Conservation (phyloP, 23 tunicate species). For the Halocynthia aurantium region DNA sequence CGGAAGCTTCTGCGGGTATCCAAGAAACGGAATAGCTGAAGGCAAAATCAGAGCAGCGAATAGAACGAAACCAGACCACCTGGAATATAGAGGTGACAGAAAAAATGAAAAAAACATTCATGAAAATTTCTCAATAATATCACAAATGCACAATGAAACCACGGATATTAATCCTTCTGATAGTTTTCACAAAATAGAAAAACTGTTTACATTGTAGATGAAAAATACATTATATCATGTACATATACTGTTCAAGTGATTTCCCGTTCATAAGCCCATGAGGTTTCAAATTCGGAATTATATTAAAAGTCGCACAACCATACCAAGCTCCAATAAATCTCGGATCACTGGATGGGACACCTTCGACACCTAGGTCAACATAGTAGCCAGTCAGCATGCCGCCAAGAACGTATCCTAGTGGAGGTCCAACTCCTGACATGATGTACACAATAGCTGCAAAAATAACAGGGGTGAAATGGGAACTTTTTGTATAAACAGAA, state of each 20-base stretch:
- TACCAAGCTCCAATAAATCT: slow-evolving; percentile 88
- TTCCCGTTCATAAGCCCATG: too few relatives aligned
- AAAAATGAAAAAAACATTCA: too few relatives aligned
- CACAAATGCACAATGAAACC: too few relatives aligned
- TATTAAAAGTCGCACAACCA: neutral
- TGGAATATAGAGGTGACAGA: neutral
- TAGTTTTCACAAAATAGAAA: too few relatives aligned
- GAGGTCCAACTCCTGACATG: slow-evolving; percentile 96
- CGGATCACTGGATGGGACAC: slow-evolving; percentile 45
- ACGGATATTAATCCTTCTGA: too few relatives aligned
- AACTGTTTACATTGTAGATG: too few relatives aligned
- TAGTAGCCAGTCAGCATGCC: slow-evolving; percentile 56
- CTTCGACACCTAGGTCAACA: slow-evolving; percentile 43
- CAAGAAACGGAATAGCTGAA: slow-evolving; percentile 49
- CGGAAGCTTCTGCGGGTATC: slow-evolving; percentile 59
- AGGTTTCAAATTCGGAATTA: too few relatives aligned
- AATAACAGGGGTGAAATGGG: neutral
- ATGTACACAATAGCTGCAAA: slow-evolving; percentile 72
- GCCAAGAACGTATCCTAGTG: slow-evolving; percentile 85
- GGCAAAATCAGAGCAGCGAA: slow-evolving; percentile 35
- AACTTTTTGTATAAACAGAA: too few relatives aligned
- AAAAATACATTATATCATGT: too few relatives aligned
- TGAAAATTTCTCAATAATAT: too few relatives aligned
- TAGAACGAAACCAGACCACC: slow-evolving; percentile 86
- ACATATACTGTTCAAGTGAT: too few relatives aligned